Evolutionary conservation across 2,113 vertebrate species (phyloP).

Genomic region (Chaetorhynchus papuensis): DNA sequence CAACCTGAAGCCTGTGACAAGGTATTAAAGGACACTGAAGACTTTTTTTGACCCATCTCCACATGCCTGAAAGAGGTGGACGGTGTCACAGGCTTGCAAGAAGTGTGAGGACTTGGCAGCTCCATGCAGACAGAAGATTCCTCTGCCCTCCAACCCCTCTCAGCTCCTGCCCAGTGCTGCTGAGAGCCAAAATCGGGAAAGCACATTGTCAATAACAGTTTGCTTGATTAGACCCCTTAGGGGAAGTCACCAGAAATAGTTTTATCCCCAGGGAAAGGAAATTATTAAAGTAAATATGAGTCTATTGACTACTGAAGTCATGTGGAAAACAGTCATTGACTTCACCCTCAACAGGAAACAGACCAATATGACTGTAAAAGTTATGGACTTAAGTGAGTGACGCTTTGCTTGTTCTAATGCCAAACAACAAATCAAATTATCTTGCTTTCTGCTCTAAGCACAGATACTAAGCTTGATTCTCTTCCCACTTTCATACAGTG

Average conservation of each 20-base stretch:
- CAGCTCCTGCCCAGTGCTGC: not conserved
- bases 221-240: not conserved
- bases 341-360: not conserved
- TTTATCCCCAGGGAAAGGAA: not conserved
- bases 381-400: not conserved
- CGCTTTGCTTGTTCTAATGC: not conserved
- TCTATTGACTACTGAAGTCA: not conserved
- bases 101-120: fast-evolving
- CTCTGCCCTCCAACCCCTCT: fast-evolving
- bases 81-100: fast-evolving
- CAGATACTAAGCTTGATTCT: not conserved
- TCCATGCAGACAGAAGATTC: fast-evolving
- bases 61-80: not conserved
- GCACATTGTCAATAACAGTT: not conserved
- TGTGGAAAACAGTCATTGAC: conserved; percentile 20
- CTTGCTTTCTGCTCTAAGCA: not conserved
- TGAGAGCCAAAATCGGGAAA: not conserved
- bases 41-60: not conserved
- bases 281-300: not conserved
- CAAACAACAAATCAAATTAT: not conserved
- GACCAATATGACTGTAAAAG: not conserved
- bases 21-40: not conserved
- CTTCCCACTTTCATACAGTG: not conserved
- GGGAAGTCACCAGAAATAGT: not conserved
- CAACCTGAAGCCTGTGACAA: not conserved